Evolutionary conservation across 1,140 invertebrate species (phyloP).

Genomic region (Stenopsyche tienmushanensis): DNA sequence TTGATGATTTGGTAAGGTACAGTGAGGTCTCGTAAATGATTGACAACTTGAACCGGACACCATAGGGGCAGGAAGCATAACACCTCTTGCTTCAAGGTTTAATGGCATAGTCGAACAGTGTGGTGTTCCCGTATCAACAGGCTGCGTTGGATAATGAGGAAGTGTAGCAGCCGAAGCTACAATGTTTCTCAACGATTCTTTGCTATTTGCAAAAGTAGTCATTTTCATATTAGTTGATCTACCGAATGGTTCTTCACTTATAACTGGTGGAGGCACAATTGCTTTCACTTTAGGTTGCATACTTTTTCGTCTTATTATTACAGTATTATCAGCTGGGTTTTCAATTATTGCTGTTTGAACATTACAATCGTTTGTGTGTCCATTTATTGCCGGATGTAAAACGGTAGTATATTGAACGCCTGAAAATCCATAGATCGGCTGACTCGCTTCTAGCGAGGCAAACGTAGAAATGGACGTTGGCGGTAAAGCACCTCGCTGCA

Average conservation of each 20-base stretch:
- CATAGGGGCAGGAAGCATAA: conserved; percentile 38
- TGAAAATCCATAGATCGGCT: conserved; percentile 44
- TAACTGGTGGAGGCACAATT: conserved; percentile 45
- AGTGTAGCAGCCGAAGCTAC: conserved; percentile 63
- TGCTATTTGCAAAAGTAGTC: conserved; percentile 73
- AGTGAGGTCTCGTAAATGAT: conserved; percentile 57
- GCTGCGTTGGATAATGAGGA: conserved; percentile 65
- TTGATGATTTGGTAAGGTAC: conserved; percentile 65
- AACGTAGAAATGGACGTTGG: conserved; percentile 46
- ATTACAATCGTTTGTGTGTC: conserved; percentile 38
- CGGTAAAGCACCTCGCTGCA: conserved; percentile 45
- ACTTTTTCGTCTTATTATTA: conserved; percentile 63
- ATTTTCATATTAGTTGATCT: conserved; percentile 75
- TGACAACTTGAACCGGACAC: conserved; percentile 52
- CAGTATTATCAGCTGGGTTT: conserved; percentile 56
- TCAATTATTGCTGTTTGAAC: conserved; percentile 40
- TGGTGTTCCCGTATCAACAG: conserved; percentile 60
- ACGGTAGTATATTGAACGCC: conserved; percentile 42
- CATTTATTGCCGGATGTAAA: conserved; percentile 31
- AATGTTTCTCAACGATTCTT: conserved; percentile 50
- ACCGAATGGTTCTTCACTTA: conserved; percentile 68
- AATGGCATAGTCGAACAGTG: conserved; percentile 70
- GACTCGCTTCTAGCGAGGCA: conserved; percentile 44
- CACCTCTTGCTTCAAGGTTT: conserved; percentile 47
- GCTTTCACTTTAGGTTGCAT: conserved; percentile 45